A percentile compares a stretch with the other conserved stretches of the same genome.
Conservation (phyloP, 2,888 invertebrate species). For the Chaitophorus viminalis region DNA sequence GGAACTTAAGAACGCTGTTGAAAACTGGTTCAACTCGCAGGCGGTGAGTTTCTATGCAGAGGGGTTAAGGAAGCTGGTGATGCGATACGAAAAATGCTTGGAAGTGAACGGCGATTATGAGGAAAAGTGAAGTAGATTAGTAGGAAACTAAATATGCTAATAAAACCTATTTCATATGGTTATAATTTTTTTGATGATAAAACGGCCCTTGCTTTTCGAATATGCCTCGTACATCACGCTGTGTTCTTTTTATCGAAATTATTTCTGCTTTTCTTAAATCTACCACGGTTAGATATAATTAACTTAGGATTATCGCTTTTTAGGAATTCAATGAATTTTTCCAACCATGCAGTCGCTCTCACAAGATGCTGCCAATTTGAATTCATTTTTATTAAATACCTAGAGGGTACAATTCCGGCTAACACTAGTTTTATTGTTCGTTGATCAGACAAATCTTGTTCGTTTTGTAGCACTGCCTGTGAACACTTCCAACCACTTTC, state of each 20-base stretch:
- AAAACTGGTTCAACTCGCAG: too few species aligned
- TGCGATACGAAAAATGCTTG: too few species aligned
- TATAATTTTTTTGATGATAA: too few species aligned
- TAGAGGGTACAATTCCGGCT: background rate
- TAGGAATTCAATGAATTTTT: background rate
- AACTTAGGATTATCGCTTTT: background rate
- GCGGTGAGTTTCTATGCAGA: too few species aligned
- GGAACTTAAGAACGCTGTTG: too few species aligned
- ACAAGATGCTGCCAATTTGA: background rate
- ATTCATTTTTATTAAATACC: background rate
- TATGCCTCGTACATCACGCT: conserved; percentile 3
- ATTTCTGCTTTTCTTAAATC: conserved; percentile 9
- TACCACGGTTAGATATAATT: background rate
- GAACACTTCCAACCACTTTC: background rate
- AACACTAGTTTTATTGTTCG: background rate
- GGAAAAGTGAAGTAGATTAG: too few species aligned
- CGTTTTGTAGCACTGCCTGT: background rate
- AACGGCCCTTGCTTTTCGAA: too few species aligned
- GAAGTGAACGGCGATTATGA: too few species aligned
- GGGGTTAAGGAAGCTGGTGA: too few species aligned
- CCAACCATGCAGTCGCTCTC: background rate
- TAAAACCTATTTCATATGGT: too few species aligned
- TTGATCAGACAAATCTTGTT: background rate
- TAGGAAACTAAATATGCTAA: too few species aligned
- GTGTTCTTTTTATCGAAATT: background rate